These are phyloP conservation scores for Sarotherodon lohbergeri DNA, from an alignment of 2,113 vertebrate species.

Conservation along the genomic window DNA sequence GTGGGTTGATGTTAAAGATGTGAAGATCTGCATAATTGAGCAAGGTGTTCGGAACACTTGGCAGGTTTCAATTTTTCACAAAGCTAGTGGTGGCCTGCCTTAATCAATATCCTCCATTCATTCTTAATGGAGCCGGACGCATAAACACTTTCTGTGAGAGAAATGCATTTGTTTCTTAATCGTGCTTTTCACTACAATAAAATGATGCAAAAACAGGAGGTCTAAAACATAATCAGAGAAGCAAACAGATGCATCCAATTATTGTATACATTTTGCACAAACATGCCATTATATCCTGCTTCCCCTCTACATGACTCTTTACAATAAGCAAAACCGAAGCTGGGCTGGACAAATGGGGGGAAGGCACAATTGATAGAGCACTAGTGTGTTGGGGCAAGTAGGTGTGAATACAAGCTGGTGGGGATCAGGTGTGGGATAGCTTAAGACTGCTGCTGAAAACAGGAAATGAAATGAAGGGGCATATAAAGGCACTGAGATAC, in stretches of 20 bases:
- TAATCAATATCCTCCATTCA: conserved; percentile 2
- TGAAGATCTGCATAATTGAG: not conserved
- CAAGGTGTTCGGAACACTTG: not conserved
- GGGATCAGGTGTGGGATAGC: not conserved
- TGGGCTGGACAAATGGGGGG: not conserved
- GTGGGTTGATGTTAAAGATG: not conserved
- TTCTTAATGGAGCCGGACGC: not conserved
- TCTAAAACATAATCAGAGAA: not conserved
- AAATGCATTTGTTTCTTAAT: not conserved
- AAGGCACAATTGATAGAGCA: not conserved
- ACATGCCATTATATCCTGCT: not conserved
- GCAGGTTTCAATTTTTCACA: not conserved
- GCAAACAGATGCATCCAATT: not conserved
- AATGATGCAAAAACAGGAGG: not conserved
- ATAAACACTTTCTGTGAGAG: not conserved
- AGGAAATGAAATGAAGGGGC: not conserved
- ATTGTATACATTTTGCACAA: not conserved
- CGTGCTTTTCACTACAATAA: not conserved
- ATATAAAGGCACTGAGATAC: not conserved
- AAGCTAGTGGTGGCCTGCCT: not conserved
- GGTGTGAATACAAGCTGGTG: not conserved
- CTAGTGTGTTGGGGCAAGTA: not conserved
- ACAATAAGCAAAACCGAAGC: not conserved
- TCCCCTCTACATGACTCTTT: not conserved
- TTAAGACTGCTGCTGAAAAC: not conserved